Evolutionary conservation across 2,113 vertebrate genomes (phyloP).

Genomic region (Tympanuchus pallidicinctus): DNA sequence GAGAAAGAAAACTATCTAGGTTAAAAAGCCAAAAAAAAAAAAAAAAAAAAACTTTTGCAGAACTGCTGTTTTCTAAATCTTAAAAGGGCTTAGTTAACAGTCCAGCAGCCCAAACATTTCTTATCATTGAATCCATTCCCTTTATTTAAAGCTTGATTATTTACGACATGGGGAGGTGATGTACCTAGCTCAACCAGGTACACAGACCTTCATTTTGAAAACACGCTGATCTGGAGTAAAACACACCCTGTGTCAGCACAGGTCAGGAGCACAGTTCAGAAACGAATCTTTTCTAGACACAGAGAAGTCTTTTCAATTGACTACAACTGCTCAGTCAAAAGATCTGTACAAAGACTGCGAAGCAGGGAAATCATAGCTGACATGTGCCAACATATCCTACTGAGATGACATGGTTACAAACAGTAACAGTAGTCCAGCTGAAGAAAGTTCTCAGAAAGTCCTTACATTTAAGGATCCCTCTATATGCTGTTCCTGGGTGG

Average conservation of each 20-base stretch:
- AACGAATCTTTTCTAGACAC: not conserved
- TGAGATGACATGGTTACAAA: rapidly evolving
- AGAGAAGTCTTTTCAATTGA: not conserved
- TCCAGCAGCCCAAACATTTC: not conserved
- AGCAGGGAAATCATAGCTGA: not conserved
- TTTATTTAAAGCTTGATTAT: not conserved
- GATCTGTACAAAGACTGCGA: not conserved
- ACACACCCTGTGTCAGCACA: not conserved
- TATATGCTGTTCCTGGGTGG: not conserved
- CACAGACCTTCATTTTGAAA: not conserved
- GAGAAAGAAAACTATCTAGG: not conserved
- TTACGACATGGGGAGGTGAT: not conserved
- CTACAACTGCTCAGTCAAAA: not conserved
- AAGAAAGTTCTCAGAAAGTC: not conserved
- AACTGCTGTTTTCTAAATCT: not conserved
- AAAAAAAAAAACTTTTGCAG: not conserved
- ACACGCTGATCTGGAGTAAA: not conserved
- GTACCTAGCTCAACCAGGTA: not conserved
- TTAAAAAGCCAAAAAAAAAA: not conserved
- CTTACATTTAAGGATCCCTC: not conserved
- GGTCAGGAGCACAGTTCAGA: not conserved
- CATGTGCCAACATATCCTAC: not conserved
- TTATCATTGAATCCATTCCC: not conserved
- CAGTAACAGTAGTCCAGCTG: rapidly evolving
- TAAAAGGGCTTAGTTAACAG: not conserved